These are phyloP conservation scores for Sceloporus undulatus DNA, from an alignment of 2,113 vertebrate species.

Conservation along the genomic window DNA sequence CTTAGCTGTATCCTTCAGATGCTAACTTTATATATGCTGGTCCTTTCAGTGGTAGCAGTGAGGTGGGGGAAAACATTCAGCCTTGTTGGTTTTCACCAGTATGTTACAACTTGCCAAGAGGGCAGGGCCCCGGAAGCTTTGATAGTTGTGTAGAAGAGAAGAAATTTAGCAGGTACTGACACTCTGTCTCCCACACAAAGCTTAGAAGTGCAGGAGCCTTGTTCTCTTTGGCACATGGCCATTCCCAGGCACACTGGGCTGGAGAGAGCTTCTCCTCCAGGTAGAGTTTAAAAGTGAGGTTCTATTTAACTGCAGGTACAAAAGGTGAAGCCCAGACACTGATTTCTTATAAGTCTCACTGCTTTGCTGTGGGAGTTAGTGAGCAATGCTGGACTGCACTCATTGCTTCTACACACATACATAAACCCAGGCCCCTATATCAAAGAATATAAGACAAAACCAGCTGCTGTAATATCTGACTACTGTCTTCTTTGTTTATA, in stretches of 20 bases:
- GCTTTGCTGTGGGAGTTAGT: not conserved
- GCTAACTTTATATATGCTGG: not conserved
- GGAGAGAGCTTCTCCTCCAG: not conserved
- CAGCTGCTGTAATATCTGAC: not conserved
- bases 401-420: not conserved
- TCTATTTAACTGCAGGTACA: not conserved
- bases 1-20: not conserved
- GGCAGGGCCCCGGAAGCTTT: not conserved
- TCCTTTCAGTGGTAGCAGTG: too few species aligned
- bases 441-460: not conserved
- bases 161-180: not conserved
- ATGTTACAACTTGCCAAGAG: not conserved
- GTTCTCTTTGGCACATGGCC: not conserved
- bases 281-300: not conserved
- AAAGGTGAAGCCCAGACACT: not conserved
- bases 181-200: not conserved
- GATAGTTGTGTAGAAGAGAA: not conserved
- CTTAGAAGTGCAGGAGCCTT: not conserved
- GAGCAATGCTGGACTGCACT: not conserved
- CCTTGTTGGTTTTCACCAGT: not conserved
- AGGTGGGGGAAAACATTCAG: not conserved
- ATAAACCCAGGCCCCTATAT: too few species aligned
- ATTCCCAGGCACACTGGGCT: not conserved
- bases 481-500: slow-evolving; percentile 41
- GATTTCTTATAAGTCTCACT: not conserved